Evolutionary conservation across 2,888 invertebrate species (phyloP).

Genomic region (Exocentrus adspersus): DNA sequence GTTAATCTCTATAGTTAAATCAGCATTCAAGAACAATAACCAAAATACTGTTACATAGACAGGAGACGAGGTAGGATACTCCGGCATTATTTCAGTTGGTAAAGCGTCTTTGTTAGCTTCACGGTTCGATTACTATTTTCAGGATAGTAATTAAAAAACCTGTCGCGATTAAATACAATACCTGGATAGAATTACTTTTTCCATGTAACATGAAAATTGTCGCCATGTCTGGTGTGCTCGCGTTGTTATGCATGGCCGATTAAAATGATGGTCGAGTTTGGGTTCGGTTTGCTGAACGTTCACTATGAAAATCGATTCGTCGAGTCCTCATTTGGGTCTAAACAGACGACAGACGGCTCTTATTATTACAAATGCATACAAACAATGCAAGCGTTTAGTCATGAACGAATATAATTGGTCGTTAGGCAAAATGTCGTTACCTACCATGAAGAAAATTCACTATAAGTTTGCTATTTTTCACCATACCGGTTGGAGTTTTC

Average conservation of each 20-base stretch:
- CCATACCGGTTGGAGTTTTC: too few relatives aligned
- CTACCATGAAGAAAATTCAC: too few relatives aligned
- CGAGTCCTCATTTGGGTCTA: not conserved
- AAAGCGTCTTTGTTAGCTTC: not conserved
- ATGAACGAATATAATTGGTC: not conserved
- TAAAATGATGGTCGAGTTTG: not conserved
- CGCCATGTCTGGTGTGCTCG: not conserved
- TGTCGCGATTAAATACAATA: slow-evolving; percentile 2
- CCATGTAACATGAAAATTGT: slow-evolving; percentile 9
- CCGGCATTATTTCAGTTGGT: not conserved
- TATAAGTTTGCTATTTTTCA: too few relatives aligned
- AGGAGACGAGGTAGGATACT: not conserved
- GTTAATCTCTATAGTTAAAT: not conserved
- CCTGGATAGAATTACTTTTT: not conserved
- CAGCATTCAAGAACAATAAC: not conserved
- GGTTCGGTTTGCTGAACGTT: slow-evolving; percentile 5
- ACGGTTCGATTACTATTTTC: not conserved
- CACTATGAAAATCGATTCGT: slow-evolving; percentile 12
- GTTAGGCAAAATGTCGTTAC: not conserved
- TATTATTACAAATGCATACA: not conserved
- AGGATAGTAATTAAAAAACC: slow-evolving; percentile 1
- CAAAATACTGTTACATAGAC: not conserved
- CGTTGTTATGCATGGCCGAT: slow-evolving; percentile 5
- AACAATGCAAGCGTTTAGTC: slow-evolving; percentile 3
- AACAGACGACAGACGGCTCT: not conserved